Evolutionary conservation across 2,888 invertebrate genomes (phyloP), one percentile per base, ranked within the genome.

Genomic region (Ligdia adustata): DNA sequence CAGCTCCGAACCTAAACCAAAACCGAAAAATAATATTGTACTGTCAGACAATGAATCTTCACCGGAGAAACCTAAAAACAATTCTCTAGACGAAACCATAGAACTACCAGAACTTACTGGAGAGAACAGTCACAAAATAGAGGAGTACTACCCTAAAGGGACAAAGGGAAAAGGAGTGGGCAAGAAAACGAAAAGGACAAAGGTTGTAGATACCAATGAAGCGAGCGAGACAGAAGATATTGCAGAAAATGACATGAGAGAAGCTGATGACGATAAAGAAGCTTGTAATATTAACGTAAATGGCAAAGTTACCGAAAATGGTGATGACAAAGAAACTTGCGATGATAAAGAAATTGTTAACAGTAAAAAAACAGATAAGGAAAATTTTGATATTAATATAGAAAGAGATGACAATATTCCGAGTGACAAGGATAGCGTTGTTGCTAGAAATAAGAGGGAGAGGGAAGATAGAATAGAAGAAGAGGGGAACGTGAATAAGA

Each of bases 41-140:
- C 55, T 75, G 0, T 83, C 82, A 5, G 75, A 77, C 0, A 66
- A 69, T 4, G 62, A 64, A 11, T 11, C 39, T 3, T 9, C 49
- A 1, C 5, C 7, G 1, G 69, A 68, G 9, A 55, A 35, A 13
- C 76, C 82, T 0, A 79, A 66, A 13, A 87, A 87, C 42, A 60
- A 22, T 0, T 81, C 54, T 1, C 34, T 88, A 13, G 84, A 88
- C 0, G 86, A 85, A 14, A 70, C 75, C 0, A 60, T 84, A 0
- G 67, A 72, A 0, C 24, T 90, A 1, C 75, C 79, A 38, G 79
- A 81, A 0, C 35, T 90, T 0, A 75, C 56, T 0, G 87, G 89
- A 0, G 87, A 86, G 3, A 60, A 72, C 14, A 79, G 85, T 13
- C 88, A 87, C 47, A 90, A 85, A 52, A 75, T 89, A 0, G 79